phyloP scores from a whole-genome alignment of 2,797 vertebrate genomes.

The Anableps anableps region DNA sequence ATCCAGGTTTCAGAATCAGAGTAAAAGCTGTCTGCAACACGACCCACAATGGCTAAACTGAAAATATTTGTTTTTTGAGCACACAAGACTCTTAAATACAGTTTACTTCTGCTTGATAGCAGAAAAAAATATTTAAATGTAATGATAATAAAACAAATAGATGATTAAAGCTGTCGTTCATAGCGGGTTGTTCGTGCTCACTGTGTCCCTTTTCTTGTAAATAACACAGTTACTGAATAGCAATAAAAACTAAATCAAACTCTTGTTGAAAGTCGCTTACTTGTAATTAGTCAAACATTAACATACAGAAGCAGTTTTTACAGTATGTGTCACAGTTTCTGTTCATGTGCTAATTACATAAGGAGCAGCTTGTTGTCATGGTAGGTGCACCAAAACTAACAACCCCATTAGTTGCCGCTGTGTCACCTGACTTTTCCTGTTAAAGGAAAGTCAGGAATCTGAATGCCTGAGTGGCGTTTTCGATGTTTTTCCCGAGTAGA shows the following conservation, averaged over 20 bases:
- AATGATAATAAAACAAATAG: not conserved
- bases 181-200: not conserved
- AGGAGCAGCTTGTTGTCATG: constrained; percentile 8
- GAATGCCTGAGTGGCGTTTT: not conserved
- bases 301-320: not conserved
- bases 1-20: not conserved
- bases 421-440: not conserved
- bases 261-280: not conserved
- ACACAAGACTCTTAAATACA: not conserved
- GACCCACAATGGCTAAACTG: too few relatives aligned
- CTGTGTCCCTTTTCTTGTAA: not conserved
- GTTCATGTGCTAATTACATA: constrained; percentile 22
- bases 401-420: not conserved
- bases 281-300: constrained; percentile 3
- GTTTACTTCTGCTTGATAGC: not conserved
- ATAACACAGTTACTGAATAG: not conserved
- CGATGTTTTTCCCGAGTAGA: not conserved
- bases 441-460: not conserved
- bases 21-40: too few relatives aligned
- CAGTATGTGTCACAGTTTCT: constrained; percentile 48
- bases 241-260: not conserved
- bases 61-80: not conserved
- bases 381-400: not conserved
- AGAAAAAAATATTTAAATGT: not conserved
- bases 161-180: not conserved